A percentile compares a stretch with the other conserved stretches of the same genome.
phyloP scores from a whole-genome alignment of 2,888 invertebrate species.

The Cataglyphis cursor region DNA sequence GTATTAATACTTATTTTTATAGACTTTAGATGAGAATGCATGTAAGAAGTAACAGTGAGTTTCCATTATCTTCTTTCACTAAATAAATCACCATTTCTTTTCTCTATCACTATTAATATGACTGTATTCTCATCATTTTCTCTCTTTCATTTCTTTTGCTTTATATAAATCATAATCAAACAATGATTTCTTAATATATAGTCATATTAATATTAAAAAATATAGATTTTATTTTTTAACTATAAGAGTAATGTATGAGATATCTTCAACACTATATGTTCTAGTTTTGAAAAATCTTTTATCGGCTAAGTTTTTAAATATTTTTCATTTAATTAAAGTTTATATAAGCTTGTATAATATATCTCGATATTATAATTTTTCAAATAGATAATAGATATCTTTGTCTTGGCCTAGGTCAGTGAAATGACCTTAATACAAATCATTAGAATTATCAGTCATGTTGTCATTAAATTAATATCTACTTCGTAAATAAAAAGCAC shows the following conservation, averaged over 20 bases:
- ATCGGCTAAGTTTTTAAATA: neutral
- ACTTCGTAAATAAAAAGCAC: slow-evolving; percentile 19
- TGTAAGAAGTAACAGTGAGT: neutral
- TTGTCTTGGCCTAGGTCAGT: slow-evolving; percentile 41
- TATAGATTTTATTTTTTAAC: no score
- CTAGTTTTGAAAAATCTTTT: neutral
- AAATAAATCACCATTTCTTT: neutral
- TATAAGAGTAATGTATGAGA: no score
- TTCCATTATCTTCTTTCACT: neutral
- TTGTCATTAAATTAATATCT: neutral
- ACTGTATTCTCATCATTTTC: neutral
- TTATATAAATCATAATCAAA: neutral
- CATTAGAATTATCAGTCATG: slow-evolving; percentile 44
- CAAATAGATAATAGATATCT: neutral
- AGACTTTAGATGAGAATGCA: neutral
- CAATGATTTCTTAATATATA: no score
- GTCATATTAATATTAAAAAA: no score
- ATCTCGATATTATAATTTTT: neutral
- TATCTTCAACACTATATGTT: no score
- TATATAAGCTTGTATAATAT: neutral
- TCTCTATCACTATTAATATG: neutral
- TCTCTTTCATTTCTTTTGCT: neutral
- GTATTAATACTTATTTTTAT: neutral
- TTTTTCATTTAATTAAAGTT: neutral
- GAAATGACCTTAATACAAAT: slow-evolving; percentile 48